Conservation (phyloP, 2,797 vertebrate species). For the Fistularia commersonii region DNA sequence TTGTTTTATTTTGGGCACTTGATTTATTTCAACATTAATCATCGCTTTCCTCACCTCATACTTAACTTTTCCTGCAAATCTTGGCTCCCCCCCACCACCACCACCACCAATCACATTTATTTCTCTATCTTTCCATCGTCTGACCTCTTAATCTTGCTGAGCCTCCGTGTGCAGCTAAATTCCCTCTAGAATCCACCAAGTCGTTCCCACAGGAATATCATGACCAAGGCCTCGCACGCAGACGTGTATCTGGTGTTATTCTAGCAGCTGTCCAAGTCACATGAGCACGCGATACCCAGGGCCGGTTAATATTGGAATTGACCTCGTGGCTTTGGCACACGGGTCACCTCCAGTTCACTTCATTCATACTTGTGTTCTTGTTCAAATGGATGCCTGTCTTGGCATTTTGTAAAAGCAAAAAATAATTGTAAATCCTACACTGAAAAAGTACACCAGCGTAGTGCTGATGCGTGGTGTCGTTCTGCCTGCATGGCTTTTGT, state of each 20-base stretch:
- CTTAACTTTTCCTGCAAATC: conserved; percentile 13
- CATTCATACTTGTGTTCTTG: neutral
- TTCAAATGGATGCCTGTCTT: neutral
- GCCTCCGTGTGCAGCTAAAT: neutral
- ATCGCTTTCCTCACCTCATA: conserved; percentile 14
- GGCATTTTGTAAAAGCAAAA: no score
- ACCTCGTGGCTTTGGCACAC: conserved; percentile 7
- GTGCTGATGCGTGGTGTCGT: no score
- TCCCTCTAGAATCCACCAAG: neutral
- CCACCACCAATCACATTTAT: no score
- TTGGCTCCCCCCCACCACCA: conserved; percentile 16
- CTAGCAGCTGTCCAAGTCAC: conserved; percentile 59
- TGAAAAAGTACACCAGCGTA: no score
- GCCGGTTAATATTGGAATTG: conserved; percentile 25
- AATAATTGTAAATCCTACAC: no score
- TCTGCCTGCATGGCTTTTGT: no score
- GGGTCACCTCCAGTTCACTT: conserved; percentile 23
- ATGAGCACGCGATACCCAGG: conserved; percentile 24
- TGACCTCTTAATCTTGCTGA: no score
- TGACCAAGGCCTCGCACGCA: conserved; percentile 6
- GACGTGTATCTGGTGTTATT: conserved; percentile 31
- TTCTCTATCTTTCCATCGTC: no score
- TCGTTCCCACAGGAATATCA: conserved; percentile 5
- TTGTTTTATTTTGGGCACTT: conserved; percentile 20
- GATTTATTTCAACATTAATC: conserved; percentile 7